Base-by-base conservation (phyloP, 2,888 invertebrate species). In the Acrocyrtus sp. region DNA sequence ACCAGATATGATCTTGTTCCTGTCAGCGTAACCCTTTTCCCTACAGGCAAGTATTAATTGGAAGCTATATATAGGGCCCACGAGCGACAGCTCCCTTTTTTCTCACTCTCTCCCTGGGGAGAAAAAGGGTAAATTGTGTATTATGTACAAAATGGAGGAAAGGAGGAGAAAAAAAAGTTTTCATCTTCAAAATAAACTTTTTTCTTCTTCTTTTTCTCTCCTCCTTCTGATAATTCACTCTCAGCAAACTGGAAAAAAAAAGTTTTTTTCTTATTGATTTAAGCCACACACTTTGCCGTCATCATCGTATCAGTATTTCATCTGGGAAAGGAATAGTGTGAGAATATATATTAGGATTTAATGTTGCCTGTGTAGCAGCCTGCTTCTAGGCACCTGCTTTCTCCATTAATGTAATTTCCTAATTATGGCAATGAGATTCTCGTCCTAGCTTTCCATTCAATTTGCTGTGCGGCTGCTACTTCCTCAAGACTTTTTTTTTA, bases 341-440 rank as follows among this genome's bases (percentile, higher is more conserved):
- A 21, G 22, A 6, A 21, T 10, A n/a, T 6, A 50, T 19, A 24
- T n/a, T 26, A 51, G 15, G 17, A 3, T 15, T 12, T 3, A 12
- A 17, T 2, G 34, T 54, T 51, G n/a, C n/a, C n/a, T n/a, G n/a
- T 22, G 51, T 24, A 53, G 15, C 43, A 51, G 45, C 12, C 29
- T 54, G 43, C 47, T n/a, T n/a, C n/a, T n/a, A 63, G 45, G 63
- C 51, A 67, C 57, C 66, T 67, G 66, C 50, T 50, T 58, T 48
- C 34, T 8, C 45, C 34, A 21, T 17, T 67, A 67, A 67, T 58
- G 57, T 57, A 58, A 67, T 67, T 67, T 67, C 57, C 57, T 67
- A 67, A 67, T 67, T 57, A 67, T 41, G 50, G 6, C 39, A 39
- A n/a, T n/a, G n/a, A n/a, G 6, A 12, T 39, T 39, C 39, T 39